Evolutionary conservation across 2,113 vertebrate genomes (phyloP).

Genomic region (Varanus komodoensis): DNA sequence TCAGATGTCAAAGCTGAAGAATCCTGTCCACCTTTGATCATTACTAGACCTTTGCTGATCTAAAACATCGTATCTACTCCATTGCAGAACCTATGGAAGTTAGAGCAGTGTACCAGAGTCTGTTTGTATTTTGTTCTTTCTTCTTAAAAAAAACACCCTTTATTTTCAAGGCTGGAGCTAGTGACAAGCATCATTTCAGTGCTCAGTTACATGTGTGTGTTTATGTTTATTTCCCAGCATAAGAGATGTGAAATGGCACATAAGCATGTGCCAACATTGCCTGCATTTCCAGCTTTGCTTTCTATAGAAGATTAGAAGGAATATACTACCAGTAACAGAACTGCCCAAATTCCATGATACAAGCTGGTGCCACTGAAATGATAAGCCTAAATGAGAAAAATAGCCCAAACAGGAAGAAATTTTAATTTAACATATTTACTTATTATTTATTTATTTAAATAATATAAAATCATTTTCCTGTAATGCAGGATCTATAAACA

Average conservation of each 20-base stretch:
- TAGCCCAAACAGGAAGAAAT: neutral
- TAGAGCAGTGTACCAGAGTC: neutral
- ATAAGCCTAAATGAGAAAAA: neutral
- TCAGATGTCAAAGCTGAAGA: neutral
- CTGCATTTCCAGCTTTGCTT: neutral
- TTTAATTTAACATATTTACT: neutral
- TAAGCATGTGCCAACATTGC: neutral
- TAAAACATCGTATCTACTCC: neutral
- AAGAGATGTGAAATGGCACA: neutral
- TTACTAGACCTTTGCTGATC: neutral
- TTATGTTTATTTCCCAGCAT: neutral
- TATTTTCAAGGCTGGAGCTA: too few species aligned
- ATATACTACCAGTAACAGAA: neutral
- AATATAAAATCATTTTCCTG: too few species aligned
- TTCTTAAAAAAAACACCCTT: too few species aligned
- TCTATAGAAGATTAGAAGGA: neutral
- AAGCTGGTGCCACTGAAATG: neutral
- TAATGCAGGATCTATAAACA: too few species aligned
- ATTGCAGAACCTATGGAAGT: neutral
- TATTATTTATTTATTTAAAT: too few species aligned
- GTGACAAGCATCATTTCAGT: neutral
- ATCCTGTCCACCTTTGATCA: neutral
- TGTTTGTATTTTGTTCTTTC: too few species aligned
- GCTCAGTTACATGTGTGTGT: neutral
- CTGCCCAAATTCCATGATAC: neutral